Base-by-base conservation (phyloP, 2,113 vertebrate species). In the Limanda limanda region DNA sequence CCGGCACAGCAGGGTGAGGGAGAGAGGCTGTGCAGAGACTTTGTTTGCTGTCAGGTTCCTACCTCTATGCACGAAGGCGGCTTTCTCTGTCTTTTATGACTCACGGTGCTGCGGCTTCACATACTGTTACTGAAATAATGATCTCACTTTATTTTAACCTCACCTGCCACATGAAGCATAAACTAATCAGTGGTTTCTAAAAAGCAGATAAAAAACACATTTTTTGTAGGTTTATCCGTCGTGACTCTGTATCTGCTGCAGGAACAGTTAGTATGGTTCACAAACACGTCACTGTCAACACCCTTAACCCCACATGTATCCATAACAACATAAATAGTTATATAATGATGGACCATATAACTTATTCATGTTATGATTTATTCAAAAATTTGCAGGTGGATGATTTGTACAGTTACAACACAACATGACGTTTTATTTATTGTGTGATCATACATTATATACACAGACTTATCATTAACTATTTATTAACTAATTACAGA, bases 21-120 rank as follows among this genome's bases (percentile, higher is more conserved):
- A 27, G 57, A 47, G 52, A 62, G 47, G 69, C 40, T 42, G 40
- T 42, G 40, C 40, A 62, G 47, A 54, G 58, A 74, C 48, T 74
- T 24, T 73, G 64, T 52, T 76, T 65, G 21, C 45, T 48, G 66
- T 67, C 64, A 66, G 47, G 56, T 12, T 56, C 69, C 23, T 65
- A 13, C 42, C 15, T 21, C 64, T 3, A 13, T 42, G 40, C 40
- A 42, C 27, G 11, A 9, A 31, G 42, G 25, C 31, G 42, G 59
- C 20, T 14, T 20, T 55, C 35, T 60, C 65, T 67, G 40, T 35
- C 45, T 55, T 56, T 10, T 7, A 2, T 20, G 14, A 57, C 8
- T 35, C 5, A 18, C 6, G 1, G 21, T 15, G 14, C 61, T 27
- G 1, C 17, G n/a, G 18, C 37, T 68, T 25, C 68, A 55, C 40